A percentile compares a stretch with the other conserved stretches of the same genome.
Conservation (phyloP, 2,888 invertebrate genomes). For the Leptarthrus brevirostris region DNA sequence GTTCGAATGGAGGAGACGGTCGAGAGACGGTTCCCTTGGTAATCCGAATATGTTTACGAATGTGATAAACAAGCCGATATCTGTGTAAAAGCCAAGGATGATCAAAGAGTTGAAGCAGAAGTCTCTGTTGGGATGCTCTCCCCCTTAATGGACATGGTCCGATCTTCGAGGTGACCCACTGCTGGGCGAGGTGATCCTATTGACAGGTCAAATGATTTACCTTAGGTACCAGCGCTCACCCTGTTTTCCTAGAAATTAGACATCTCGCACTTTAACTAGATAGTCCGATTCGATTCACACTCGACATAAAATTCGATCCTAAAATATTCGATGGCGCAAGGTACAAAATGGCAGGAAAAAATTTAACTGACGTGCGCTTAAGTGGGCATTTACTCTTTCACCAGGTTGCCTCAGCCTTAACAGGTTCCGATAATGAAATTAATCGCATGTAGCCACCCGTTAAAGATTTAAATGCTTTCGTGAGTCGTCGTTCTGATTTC, state of each 20-base stretch:
- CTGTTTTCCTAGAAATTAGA: slow-evolving; percentile 27
- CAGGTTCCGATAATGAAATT: slow-evolving; percentile 27
- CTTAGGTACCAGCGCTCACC: background rate
- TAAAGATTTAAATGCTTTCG: slow-evolving; percentile 41
- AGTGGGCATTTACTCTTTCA: background rate
- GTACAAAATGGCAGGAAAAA: background rate
- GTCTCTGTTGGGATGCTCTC: background rate
- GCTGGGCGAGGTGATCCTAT: slow-evolving; percentile 29
- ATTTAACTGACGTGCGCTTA: slow-evolving; percentile 9
- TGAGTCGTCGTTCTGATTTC: background rate
- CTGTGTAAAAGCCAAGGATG: slow-evolving; percentile 2
- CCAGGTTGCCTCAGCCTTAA: slow-evolving; percentile 1
- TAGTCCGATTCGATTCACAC: slow-evolving; percentile 9
- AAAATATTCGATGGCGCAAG: background rate
- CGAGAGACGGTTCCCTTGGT: slow-evolving; percentile 3
- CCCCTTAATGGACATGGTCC: background rate
- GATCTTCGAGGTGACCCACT: slow-evolving; percentile 24
- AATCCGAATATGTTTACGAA: slow-evolving; percentile 35
- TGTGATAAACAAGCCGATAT: slow-evolving; percentile 27
- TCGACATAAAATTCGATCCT: background rate
- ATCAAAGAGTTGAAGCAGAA: slow-evolving; percentile 6
- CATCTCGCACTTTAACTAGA: slow-evolving; percentile 28
- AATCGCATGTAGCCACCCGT: slow-evolving; percentile 37
- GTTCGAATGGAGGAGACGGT: background rate
- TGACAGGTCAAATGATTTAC: slow-evolving; percentile 36